A percentile compares a stretch with the other conserved stretches of the same genome.
Conservation (phyloP, 1,140 invertebrate species). For the Parapsyche elsis region DNA sequence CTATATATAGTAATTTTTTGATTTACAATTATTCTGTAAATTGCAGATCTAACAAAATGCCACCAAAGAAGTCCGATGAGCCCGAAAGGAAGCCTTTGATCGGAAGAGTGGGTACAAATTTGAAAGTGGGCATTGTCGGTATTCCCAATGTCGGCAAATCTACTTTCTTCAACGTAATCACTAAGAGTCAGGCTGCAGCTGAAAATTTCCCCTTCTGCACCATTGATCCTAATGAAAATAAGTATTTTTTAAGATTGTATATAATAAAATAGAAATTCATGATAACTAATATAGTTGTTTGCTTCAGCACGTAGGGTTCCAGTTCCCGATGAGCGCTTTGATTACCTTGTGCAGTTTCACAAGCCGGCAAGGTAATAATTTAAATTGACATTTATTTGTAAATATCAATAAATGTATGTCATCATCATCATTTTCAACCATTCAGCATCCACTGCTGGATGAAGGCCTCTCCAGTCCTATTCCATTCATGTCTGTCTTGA, state of each 20-base stretch:
- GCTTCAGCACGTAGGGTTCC: constrained; percentile 88
- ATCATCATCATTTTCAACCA: too few relatives aligned
- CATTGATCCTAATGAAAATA: constrained; percentile 99
- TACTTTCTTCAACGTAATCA: constrained; percentile 99
- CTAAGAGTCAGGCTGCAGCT: constrained; percentile 94
- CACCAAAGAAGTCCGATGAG: constrained; percentile 94
- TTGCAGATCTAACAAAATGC: constrained; percentile 73
- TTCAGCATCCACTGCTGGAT: too few relatives aligned
- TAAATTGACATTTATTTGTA: neutral
- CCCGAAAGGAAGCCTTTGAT: constrained; percentile 92
- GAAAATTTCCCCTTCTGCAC: constrained; percentile 99
- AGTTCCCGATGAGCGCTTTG: constrained; percentile 95
- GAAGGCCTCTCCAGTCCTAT: too few relatives aligned
- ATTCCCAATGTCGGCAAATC: constrained; percentile 97
- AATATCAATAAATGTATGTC: too few relatives aligned
- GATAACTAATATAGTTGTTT: constrained; percentile 34
- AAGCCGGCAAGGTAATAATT: constrained; percentile 90
- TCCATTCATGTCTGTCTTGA: too few relatives aligned
- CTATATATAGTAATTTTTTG: too few relatives aligned
- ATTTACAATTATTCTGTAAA: neutral
- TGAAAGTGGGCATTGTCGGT: constrained; percentile 96
- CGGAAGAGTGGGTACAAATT: constrained; percentile 96
- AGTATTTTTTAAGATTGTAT: constrained; percentile 74
- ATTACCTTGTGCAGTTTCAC: constrained; percentile 93
- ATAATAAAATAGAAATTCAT: constrained; percentile 15